Conservation (phyloP, 2,888 invertebrate genomes). For the Entomobrya proxima region DNA sequence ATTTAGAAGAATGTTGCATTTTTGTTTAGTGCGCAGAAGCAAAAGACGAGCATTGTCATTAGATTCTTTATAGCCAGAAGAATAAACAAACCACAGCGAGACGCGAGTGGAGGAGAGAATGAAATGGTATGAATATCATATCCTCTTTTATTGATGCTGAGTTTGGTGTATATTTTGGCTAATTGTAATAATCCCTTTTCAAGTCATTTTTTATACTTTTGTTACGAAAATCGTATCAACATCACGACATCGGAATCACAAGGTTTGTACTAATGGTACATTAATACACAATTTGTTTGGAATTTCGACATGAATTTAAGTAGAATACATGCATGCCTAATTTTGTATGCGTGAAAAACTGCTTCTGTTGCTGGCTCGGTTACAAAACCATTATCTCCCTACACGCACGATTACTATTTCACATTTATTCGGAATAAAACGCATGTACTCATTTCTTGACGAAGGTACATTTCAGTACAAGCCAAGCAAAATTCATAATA, state of each 20-base stretch:
- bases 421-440: background rate
- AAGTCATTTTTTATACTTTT: background rate
- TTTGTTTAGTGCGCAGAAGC: background rate
- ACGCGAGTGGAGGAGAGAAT: background rate
- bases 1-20: background rate
- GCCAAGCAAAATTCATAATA: background rate
- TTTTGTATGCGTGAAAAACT: slow-evolving; percentile 27
- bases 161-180: no score
- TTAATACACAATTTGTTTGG: background rate
- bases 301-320: background rate
- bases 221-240: no score
- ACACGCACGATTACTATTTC: slow-evolving; percentile 38
- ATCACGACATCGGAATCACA: no score
- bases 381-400: slow-evolving; percentile 40
- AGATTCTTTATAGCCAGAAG: background rate
- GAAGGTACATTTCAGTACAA: background rate
- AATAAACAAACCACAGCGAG: slow-evolving; percentile 8
- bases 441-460: background rate
- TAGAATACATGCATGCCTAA: no score
- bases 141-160: no score
- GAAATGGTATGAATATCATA: no score
- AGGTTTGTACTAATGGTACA: background rate
- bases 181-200: no score
- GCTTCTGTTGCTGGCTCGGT: slow-evolving; percentile 28
- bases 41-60: background rate